Conservation (phyloP, 2,888 invertebrate genomes). For the Sphaeridia pumilis region DNA sequence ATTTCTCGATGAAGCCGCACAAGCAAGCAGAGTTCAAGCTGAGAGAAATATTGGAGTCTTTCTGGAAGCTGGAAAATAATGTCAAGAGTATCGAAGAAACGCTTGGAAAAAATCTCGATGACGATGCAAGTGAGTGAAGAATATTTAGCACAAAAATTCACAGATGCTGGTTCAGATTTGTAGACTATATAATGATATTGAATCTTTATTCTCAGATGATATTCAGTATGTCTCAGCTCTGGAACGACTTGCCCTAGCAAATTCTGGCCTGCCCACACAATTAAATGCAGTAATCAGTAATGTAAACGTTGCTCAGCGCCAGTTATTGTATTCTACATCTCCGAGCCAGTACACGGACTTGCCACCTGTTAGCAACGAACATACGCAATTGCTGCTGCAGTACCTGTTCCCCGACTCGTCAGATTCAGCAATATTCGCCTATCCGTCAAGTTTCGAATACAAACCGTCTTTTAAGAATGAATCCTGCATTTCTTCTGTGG, state of each 20-base stretch:
- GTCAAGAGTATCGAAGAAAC: constrained; percentile 44
- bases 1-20: constrained; percentile 39
- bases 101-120: constrained; percentile 44
- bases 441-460: constrained; percentile 37
- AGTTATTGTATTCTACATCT: constrained; percentile 23
- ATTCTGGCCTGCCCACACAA: constrained; percentile 29
- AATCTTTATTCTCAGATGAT: constrained; percentile 27
- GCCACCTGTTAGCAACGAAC: constrained; percentile 64
- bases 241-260: constrained; percentile 38
- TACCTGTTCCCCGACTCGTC: constrained; percentile 83
- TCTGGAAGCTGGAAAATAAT: constrained; percentile 51
- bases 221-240: constrained; percentile 39
- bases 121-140: constrained; percentile 2
- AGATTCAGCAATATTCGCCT: constrained; percentile 44
- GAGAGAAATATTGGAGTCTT: constrained; percentile 59
- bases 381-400: constrained; percentile 63
- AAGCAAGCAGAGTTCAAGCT: constrained; percentile 54
- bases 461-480: constrained; percentile 27
- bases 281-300: constrained; percentile 26
- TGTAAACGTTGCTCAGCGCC: constrained; percentile 25
- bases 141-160: neutral
- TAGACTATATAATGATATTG: constrained; percentile 5
- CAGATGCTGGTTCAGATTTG: neutral
- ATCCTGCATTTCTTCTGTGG: neutral
- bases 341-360: constrained; percentile 40